A percentile compares a stretch with the other conserved stretches of the same genome.
phyloP scores from a whole-genome alignment of 2,888 invertebrate species.

The Cephus sareptanus region DNA sequence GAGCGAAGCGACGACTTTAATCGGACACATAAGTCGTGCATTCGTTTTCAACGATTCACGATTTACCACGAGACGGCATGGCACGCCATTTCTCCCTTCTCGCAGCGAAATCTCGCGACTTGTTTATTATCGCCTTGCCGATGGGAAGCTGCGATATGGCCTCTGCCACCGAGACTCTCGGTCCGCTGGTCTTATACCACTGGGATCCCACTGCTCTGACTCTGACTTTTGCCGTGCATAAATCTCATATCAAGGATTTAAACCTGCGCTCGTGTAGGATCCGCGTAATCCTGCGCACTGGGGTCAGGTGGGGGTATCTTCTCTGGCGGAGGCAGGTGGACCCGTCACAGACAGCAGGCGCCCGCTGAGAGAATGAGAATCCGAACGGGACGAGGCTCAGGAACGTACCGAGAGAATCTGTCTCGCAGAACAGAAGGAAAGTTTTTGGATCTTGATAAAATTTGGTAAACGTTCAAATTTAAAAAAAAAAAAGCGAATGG shows the following conservation, averaged over 20 bases:
- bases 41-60: too few species aligned
- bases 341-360: background rate
- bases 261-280: background rate
- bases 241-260: constrained; percentile 3
- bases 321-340: background rate
- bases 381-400: too few species aligned
- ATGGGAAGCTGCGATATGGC: background rate
- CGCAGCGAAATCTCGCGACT: constrained; percentile 2
- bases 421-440: too few species aligned
- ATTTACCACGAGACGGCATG: too few species aligned
- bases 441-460: too few species aligned
- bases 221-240: background rate
- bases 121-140: constrained; percentile 3
- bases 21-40: too few species aligned
- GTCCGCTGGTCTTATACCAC: too few species aligned
- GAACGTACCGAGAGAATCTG: too few species aligned
- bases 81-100: background rate
- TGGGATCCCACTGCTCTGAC: too few species aligned
- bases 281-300: background rate
- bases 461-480: too few species aligned
- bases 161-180: background rate
- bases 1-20: too few species aligned
- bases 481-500: too few species aligned
- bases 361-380: background rate
- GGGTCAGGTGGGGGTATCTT: background rate